phyloP scores from a whole-genome alignment of 2,113 vertebrate species.

The Chloropsis hardwickii region DNA sequence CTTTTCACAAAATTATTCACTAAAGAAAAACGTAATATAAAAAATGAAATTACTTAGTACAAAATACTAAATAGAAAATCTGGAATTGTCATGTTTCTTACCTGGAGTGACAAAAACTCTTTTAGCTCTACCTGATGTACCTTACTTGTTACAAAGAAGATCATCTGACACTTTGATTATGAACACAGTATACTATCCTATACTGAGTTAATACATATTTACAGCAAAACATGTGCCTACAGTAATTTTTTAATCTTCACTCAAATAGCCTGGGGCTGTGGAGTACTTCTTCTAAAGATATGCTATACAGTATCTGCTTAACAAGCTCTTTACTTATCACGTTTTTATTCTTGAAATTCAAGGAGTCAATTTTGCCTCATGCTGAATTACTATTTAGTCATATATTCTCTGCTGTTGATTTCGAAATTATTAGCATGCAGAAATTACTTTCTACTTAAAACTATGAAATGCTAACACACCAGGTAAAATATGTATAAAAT shows the following conservation, averaged over 20 bases:
- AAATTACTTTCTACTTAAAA: background rate
- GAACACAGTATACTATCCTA: background rate
- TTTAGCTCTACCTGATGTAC: background rate
- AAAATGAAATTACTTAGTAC: background rate
- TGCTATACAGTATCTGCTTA: background rate
- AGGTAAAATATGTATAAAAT: fast-evolving
- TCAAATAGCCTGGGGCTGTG: background rate
- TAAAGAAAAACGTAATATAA: background rate
- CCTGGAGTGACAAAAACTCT: background rate
- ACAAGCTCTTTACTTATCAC: background rate
- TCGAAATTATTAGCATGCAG: background rate
- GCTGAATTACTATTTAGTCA: background rate
- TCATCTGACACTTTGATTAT: background rate
- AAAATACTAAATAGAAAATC: background rate
- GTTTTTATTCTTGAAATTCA: background rate
- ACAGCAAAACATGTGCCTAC: background rate
- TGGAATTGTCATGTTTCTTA: background rate
- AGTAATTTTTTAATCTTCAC: background rate
- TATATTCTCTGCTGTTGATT: background rate
- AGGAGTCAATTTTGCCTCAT: background rate
- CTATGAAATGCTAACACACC: background rate
- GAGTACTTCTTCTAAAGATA: background rate
- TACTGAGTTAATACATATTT: background rate
- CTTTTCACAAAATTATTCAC: background rate
- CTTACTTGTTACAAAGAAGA: background rate